Evolutionary conservation across 2,888 invertebrate genomes (phyloP).

Genomic region (Heliconius charithonia): DNA sequence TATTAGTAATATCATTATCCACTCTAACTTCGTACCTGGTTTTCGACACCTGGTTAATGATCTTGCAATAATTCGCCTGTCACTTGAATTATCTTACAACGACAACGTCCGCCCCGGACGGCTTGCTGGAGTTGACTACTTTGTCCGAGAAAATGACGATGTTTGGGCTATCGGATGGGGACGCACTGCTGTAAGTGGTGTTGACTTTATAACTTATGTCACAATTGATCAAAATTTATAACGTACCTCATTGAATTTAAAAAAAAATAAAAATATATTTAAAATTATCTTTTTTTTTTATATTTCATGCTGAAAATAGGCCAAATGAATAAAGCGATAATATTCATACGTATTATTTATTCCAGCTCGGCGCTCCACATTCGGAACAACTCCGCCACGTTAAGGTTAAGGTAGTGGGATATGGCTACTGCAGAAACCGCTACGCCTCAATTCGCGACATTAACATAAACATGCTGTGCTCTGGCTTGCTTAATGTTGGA

Average conservation of each 20-base stretch:
- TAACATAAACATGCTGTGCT: conserved; percentile 1
- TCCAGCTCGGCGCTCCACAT: neutral
- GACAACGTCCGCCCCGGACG: neutral
- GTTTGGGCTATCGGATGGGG: neutral
- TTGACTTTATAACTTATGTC: neutral
- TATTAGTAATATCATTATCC: neutral
- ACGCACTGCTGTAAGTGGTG: neutral
- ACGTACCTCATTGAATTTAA: too few relatives aligned
- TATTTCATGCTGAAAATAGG: too few relatives aligned
- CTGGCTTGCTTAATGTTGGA: conserved; percentile 1
- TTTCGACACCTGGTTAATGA: neutral
- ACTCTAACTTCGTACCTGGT: neutral
- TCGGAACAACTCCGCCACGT: neutral
- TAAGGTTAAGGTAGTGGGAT: neutral
- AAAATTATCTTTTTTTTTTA: too few relatives aligned
- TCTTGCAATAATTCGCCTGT: neutral
- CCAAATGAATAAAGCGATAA: too few relatives aligned
- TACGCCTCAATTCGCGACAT: neutral
- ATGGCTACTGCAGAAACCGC: neutral
- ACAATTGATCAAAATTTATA: neutral
- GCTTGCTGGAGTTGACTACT: neutral
- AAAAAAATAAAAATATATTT: too few relatives aligned
- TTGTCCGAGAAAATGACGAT: neutral
- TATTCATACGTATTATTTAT: neutral
- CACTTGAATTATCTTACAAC: neutral